Conservation (phyloP, 2,888 invertebrate genomes). For the Sarcophaga carnaria region DNA sequence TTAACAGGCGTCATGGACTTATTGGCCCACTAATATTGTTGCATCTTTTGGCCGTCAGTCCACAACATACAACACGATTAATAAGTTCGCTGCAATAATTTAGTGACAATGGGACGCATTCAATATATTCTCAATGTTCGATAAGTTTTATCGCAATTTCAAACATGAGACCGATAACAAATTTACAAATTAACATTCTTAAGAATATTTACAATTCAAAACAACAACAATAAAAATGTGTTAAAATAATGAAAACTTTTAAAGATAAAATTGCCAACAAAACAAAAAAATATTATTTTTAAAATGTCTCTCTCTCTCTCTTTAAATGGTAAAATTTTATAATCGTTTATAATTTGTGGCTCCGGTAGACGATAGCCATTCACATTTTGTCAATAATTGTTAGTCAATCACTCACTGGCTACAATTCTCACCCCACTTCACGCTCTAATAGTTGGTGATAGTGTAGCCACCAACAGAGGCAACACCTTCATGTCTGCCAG, state of each 20-base stretch:
- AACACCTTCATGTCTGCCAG: slow-evolving; percentile 8
- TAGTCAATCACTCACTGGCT: slow-evolving; percentile 36
- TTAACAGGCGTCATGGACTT: no score
- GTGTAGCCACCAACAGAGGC: neutral
- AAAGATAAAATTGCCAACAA: neutral
- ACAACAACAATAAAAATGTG: neutral
- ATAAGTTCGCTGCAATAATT: no score
- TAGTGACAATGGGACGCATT: no score
- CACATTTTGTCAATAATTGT: slow-evolving; percentile 41
- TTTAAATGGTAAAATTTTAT: slow-evolving; percentile 6
- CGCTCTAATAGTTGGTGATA: neutral
- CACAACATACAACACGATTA: no score
- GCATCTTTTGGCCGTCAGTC: no score
- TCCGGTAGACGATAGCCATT: slow-evolving; percentile 22
- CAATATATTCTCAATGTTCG: no score
- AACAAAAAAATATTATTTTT: no score
- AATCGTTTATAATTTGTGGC: slow-evolving; percentile 41
- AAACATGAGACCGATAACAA: slow-evolving; percentile 32
- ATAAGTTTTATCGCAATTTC: neutral
- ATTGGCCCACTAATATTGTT: rapidly evolving
- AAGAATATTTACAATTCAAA: neutral
- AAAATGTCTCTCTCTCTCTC: neutral
- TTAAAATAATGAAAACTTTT: slow-evolving; percentile 31
- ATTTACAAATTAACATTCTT: slow-evolving; percentile 28
- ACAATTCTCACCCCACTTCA: neutral